A percentile compares a stretch with the other conserved stretches of the same genome.
Evolutionary conservation across 2,797 vertebrate species (phyloP).

Genomic region (Agapornis canus): DNA sequence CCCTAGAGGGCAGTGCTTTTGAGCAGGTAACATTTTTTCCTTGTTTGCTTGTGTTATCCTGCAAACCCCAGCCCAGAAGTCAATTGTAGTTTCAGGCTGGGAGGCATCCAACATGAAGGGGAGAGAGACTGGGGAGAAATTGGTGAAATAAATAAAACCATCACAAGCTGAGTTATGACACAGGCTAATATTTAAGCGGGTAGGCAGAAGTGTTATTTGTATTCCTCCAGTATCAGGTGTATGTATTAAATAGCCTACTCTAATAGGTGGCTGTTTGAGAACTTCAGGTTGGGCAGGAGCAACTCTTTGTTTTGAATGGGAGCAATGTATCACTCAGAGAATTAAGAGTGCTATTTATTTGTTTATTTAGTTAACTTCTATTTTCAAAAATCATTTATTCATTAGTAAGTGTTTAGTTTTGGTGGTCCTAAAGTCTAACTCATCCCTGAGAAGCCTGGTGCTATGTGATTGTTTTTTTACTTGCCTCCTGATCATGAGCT

Average conservation of each 20-base stretch:
- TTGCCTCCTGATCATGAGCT: background rate
- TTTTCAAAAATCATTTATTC: background rate
- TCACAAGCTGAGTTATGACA: background rate
- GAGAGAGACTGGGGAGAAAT: background rate
- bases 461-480: background rate
- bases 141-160: background rate
- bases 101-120: background rate
- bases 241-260: background rate
- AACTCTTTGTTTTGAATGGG: background rate
- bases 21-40: background rate
- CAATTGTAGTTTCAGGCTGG: background rate
- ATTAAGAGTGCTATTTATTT: background rate
- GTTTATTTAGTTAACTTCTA: no score
- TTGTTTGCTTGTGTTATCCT: fast-evolving
- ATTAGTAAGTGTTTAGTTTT: background rate
- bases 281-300: background rate
- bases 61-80: background rate
- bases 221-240: background rate
- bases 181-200: background rate
- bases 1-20: background rate
- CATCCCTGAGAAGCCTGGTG: background rate
- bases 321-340: background rate
- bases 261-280: background rate
- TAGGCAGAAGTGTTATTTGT: background rate
- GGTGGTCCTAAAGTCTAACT: background rate